Base-by-base conservation (phyloP, 2,888 invertebrate species). In the Nowickia ferox region DNA sequence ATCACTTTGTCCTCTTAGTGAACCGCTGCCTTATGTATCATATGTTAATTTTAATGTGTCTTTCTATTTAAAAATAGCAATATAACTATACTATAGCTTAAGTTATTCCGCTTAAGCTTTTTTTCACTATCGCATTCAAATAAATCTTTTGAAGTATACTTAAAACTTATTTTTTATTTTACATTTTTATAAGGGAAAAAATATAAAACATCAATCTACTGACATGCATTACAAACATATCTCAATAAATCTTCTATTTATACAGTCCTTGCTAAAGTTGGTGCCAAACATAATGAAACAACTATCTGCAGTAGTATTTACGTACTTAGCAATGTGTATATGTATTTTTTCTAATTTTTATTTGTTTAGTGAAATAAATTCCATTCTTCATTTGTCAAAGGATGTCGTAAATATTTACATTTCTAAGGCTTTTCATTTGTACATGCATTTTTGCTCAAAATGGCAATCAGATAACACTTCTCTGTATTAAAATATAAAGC, bases 401-500 rank as follows among this genome's bases (percentile, higher is more conserved):
- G 83, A 83, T 83, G 76, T 83, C 79, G 83, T 83, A 83, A 86
- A 86, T 86, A 86, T 86, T 86, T 86, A 80, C 76, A 80, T 76
- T 72, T 68, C 76, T 66, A 86, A 68, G 76, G 79, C 75, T 76
- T 78, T 86, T 76, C 66, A 72, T 86, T 72, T 19, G 55, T 57
- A 53, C 79, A 83, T 83, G 83, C 79, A 83, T 86, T 74, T 78
- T 76, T 79, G 61, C 66, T 76, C 66, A 80, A 79, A 86, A 79
- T 83, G 61, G 86, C 83, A 86, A 86, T 86, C 86, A 86, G 86
- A 86, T 86, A 86, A 86, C 86, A 86, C 86, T 86, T 86, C 79
- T 72, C 51, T 83, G 42, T 80, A 68, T 72, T 86, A 63, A 46
- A 72, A 72, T 72, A 79, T 72, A 82, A 83, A 86, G 69, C 38